Percentiles rank a stretch among this genome's conserved stretches.
These are phyloP conservation scores for Chionomys nivalis DNA, from an alignment of 2,113 vertebrate genomes.

Conservation along the genomic window DNA sequence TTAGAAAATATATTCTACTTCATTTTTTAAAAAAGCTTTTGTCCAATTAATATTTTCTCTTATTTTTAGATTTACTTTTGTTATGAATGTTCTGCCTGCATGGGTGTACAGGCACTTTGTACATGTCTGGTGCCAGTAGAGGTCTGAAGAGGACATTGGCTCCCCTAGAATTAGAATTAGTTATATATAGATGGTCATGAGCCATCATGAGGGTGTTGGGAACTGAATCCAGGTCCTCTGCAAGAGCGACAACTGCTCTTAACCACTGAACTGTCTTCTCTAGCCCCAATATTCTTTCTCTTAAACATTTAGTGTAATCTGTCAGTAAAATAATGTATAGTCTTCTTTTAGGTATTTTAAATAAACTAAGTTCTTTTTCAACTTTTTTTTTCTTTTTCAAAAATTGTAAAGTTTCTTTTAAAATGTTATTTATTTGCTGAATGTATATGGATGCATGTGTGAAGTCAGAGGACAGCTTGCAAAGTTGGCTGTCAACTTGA, in stretches of 20 bases:
- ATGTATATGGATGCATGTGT: not conserved
- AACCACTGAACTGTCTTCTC: not conserved
- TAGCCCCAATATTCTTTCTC: not conserved
- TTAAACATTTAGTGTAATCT: slow-evolving; percentile 11
- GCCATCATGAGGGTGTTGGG: not conserved
- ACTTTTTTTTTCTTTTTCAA: not conserved
- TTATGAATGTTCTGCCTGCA: not conserved
- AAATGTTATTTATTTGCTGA: not conserved
- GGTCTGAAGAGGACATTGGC: not conserved
- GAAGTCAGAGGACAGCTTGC: not conserved
- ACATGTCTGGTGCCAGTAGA: not conserved
- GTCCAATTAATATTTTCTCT: not conserved
- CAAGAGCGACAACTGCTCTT: not conserved
- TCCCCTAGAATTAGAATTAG: too few species aligned
- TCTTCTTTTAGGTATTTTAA: not conserved
- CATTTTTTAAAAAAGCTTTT: not conserved
- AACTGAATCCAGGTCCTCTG: not conserved
- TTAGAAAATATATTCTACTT: not conserved
- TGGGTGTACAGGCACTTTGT: not conserved
- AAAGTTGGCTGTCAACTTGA: not conserved
- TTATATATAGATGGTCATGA: not conserved
- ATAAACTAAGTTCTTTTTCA: not conserved
- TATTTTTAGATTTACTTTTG: not conserved
- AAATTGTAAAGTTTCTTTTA: not conserved
- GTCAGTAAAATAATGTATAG: not conserved